Percentiles rank a stretch among this genome's conserved stretches.
These are phyloP conservation scores for Propithecus perrieri DNA, from an alignment of 2,797 vertebrate genomes.

Conservation along the genomic window DNA sequence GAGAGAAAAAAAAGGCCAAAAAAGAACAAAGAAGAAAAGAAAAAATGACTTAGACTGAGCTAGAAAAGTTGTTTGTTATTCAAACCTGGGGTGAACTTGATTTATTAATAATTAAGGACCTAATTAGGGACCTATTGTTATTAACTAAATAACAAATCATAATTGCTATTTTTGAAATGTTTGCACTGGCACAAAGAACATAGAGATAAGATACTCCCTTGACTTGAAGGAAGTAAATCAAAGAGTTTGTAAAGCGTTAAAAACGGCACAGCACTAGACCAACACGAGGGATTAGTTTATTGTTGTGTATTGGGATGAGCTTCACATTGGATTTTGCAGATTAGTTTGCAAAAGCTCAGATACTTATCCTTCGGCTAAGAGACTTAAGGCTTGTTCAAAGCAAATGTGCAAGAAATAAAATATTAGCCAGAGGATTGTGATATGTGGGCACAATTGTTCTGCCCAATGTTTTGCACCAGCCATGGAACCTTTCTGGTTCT, in stretches of 20 bases:
- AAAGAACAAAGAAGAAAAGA: not conserved
- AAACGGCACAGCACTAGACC: not conserved
- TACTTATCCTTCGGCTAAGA: not conserved
- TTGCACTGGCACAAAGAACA: not conserved
- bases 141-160: not conserved
- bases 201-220: not conserved
- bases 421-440: not conserved
- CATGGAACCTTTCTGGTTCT: not conserved
- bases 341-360: not conserved
- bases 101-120: not conserved
- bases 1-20: not conserved
- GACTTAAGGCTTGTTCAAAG: not conserved
- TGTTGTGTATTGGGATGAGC: not conserved
- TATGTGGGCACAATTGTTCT: not conserved
- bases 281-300: not conserved
- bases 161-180: not conserved
- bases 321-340: not conserved
- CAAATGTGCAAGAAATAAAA: not conserved
- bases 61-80: conserved; percentile 14
- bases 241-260: not conserved
- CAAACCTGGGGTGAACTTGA: not conserved
- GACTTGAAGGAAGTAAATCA: not conserved
- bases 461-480: not conserved
- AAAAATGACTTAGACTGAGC: not conserved
- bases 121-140: not conserved